Evolutionary conservation across 2,113 vertebrate species (phyloP).

Genomic region (Plecotus auritus): DNA sequence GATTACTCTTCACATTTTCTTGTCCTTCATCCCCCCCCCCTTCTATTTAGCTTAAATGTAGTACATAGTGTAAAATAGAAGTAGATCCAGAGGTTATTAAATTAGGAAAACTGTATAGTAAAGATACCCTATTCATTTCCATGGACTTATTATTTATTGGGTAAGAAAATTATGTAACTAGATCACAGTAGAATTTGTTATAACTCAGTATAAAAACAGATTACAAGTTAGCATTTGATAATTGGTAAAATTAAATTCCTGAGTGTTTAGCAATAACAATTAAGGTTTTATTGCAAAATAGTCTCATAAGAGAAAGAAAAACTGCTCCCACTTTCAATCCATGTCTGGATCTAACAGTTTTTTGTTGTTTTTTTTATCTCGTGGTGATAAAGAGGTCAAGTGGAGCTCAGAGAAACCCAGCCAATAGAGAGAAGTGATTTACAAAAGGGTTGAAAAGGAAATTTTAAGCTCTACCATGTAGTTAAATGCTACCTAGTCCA

Average conservation of each 20-base stretch:
- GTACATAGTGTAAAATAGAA: background rate
- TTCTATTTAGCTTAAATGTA: constrained; percentile 22
- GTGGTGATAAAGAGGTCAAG: background rate
- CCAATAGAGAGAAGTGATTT: background rate
- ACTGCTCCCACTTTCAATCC: background rate
- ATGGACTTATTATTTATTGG: background rate
- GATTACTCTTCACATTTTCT: background rate
- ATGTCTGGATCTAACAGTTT: background rate
- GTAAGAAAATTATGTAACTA: background rate
- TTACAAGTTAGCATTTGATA: background rate
- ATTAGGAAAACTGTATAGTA: background rate
- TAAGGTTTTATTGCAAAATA: constrained; percentile 12
- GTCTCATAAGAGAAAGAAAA: background rate
- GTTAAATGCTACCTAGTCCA: background rate
- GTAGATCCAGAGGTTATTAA: background rate
- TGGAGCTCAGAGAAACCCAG: background rate
- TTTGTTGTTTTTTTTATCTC: background rate
- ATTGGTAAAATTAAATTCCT: constrained; percentile 34
- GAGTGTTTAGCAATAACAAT: background rate
- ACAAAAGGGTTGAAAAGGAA: background rate
- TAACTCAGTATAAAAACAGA: background rate
- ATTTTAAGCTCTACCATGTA: background rate
- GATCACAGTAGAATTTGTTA: background rate
- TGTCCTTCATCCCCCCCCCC: background rate
- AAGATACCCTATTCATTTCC: background rate